Conservation (phyloP, 2,888 invertebrate species). For the Lomographa bimaculata region DNA sequence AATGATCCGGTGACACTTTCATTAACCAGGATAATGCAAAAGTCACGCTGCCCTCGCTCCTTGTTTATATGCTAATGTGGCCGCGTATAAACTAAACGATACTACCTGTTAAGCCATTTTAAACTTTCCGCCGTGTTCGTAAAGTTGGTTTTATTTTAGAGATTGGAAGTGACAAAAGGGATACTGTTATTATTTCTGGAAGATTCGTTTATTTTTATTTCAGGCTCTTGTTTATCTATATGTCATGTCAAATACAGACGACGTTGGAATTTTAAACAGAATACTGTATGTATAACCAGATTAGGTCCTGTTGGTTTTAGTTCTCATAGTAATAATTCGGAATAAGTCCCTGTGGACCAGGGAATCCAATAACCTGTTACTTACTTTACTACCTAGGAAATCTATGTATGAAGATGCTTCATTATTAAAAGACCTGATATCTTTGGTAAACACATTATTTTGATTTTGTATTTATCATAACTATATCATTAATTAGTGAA, state of each 20-base stretch:
- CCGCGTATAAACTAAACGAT: slow-evolving; percentile 31
- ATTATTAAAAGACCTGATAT: no score
- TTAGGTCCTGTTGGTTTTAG: no score
- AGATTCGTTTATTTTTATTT: slow-evolving; percentile 31
- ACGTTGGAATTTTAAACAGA: slow-evolving; percentile 9
- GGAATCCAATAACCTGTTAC: no score
- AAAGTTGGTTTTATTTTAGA: slow-evolving; percentile 14
- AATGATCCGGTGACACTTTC: slow-evolving; percentile 32
- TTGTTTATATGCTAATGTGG: slow-evolving; percentile 42
- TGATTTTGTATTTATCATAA: no score
- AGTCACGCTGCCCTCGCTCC: slow-evolving; percentile 29
- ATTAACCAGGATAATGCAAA: slow-evolving; percentile 31
- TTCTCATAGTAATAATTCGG: no score
- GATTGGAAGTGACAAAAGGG: slow-evolving; percentile 16
- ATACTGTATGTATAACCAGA: no score
- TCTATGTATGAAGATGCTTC: background rate
- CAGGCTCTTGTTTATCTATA: slow-evolving; percentile 25
- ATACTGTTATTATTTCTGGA: slow-evolving; percentile 26
- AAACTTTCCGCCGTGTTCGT: background rate
- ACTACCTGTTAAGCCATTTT: slow-evolving; percentile 5
- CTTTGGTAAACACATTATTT: no score
- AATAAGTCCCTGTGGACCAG: no score
- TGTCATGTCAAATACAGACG: slow-evolving; percentile 8
- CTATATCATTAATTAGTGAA: no score
- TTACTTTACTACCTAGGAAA: background rate